Conservation (phyloP, 2,113 vertebrate species). For the Tupaia chinensis region DNA sequence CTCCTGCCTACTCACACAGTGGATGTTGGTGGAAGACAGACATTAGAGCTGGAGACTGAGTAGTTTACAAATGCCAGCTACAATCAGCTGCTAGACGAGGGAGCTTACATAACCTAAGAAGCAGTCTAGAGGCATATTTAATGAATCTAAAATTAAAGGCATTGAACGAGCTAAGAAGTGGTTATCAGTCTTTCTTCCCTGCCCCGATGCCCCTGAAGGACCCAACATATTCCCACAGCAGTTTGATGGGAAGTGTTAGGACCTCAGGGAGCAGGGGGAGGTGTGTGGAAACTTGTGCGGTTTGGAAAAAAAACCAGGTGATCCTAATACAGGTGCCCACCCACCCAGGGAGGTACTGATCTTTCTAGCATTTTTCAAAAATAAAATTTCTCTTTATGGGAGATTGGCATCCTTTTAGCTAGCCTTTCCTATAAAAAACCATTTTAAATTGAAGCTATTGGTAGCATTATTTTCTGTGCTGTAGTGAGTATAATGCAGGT, state of each 20-base stretch:
- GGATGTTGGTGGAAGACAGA: background rate
- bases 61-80: background rate
- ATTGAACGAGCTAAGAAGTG: background rate
- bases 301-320: background rate
- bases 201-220: background rate
- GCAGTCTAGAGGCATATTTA: background rate
- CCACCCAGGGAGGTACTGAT: background rate
- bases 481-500: background rate
- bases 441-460: background rate
- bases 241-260: background rate
- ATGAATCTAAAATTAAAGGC: background rate
- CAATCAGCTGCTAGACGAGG: too few relatives aligned
- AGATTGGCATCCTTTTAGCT: background rate
- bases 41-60: background rate
- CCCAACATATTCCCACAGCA: background rate
- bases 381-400: background rate
- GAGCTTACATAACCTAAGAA: background rate
- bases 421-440: conserved; percentile 30
- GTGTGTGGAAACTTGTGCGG: background rate
- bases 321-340: background rate
- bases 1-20: background rate
- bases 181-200: background rate
- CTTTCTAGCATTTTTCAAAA: conserved; percentile 10
- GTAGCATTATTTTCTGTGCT: conserved; percentile 23
- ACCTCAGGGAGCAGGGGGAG: background rate